A percentile compares a stretch with the other conserved stretches of the same genome.
Conservation (phyloP, 2,113 vertebrate genomes). For the Scomber scombrus region DNA sequence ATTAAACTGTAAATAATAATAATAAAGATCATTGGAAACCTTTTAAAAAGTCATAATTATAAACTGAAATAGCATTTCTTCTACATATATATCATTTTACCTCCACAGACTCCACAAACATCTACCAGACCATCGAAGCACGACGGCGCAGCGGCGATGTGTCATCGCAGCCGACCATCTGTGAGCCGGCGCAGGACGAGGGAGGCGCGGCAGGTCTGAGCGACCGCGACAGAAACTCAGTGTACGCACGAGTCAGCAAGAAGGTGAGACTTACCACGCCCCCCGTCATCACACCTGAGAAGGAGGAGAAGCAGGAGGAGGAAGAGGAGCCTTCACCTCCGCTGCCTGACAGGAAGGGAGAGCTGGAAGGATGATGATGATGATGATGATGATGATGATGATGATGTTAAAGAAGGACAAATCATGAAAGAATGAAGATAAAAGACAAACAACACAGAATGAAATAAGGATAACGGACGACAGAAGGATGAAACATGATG, state of each 20-base stretch:
- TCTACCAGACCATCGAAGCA: conserved; percentile 9
- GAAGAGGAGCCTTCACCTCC: conserved; percentile 53
- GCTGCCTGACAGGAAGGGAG: conserved; percentile 25
- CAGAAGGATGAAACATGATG: not conserved
- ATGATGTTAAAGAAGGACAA: not conserved
- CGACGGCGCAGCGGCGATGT: not conserved
- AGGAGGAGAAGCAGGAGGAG: not conserved
- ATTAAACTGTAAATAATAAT: not conserved
- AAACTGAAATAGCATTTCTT: too few species aligned
- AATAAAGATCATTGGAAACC: not conserved
- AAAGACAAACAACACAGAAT: not conserved
- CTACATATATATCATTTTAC: too few species aligned
- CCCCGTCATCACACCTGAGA: conserved; percentile 16
- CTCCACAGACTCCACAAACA: not conserved
- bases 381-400: not conserved
- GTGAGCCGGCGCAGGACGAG: not conserved
- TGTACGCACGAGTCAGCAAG: conserved; percentile 58
- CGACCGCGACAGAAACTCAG: not conserved
- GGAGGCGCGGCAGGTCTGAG: not conserved
- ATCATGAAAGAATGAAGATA: not conserved
- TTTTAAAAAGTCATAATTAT: too few species aligned
- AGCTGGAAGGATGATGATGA: conserved; percentile 28
- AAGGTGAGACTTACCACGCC: conserved; percentile 15
- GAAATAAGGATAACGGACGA: not conserved
- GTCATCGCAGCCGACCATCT: rapidly evolving